Conservation (phyloP, 2,797 vertebrate species). For the Lacerta agilis region DNA sequence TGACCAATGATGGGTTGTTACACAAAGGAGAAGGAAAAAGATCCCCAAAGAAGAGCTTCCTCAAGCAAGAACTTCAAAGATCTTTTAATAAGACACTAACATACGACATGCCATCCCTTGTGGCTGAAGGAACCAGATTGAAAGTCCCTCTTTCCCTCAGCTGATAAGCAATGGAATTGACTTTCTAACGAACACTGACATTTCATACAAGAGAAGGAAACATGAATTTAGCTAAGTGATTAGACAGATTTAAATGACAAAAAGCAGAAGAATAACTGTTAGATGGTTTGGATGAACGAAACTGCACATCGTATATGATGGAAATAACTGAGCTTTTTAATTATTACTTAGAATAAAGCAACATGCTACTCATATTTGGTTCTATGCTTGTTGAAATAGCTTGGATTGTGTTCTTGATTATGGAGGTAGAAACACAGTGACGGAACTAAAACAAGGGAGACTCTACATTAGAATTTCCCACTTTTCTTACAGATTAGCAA, state of each 20-base stretch:
- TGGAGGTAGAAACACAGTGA: not conserved
- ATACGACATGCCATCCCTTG: constrained; percentile 21
- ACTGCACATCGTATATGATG: not conserved
- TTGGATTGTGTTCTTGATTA: not conserved
- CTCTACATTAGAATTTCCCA: not conserved
- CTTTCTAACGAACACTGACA: constrained; percentile 43
- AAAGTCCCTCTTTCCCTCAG: constrained; percentile 48
- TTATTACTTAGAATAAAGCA: not conserved
- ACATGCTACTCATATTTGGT: not conserved
- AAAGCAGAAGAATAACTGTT: not conserved
- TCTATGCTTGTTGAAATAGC: not conserved
- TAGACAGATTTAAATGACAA: constrained; percentile 27
- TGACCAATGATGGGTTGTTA: constrained; percentile 38
- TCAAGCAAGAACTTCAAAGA: constrained; percentile 45
- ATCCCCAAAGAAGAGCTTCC: constrained; percentile 40
- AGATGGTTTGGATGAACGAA: constrained; percentile 18
- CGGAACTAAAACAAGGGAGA: not conserved
- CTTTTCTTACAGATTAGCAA: not conserved
- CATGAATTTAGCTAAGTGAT: constrained; percentile 39
- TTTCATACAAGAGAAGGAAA: constrained; percentile 42
- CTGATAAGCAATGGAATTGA: constrained; percentile 48
- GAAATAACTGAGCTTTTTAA: not conserved
- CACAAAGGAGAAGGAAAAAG: not conserved
- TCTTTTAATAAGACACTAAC: constrained; percentile 52
- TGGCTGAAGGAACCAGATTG: constrained; percentile 49